Percentiles rank a stretch among this genome's conserved stretches.
Evolutionary conservation across 2,797 vertebrate genomes (phyloP).

Genomic region (Buphagus erythrorhynchus): DNA sequence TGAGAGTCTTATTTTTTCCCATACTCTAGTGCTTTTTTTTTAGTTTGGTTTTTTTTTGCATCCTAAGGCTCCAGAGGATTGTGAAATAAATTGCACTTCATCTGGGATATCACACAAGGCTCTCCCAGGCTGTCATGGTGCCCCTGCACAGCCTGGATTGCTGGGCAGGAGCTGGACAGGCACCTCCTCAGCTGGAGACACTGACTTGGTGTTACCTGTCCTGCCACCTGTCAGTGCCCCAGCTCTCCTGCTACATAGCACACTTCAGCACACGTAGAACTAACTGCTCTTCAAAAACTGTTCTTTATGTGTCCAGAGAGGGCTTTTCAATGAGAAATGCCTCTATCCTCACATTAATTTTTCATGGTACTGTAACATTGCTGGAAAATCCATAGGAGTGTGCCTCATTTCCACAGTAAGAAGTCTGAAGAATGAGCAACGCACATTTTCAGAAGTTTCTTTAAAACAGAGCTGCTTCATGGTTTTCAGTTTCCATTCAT

Average conservation of each 20-base stretch:
- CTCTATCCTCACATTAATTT: not conserved
- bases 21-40: not conserved
- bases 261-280: fast-evolving
- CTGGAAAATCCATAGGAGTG: not conserved
- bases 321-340: not conserved
- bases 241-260: not conserved
- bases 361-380: not conserved
- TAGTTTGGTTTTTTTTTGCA: not conserved
- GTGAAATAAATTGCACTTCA: not conserved
- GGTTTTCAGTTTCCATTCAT: not conserved
- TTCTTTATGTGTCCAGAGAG: not conserved
- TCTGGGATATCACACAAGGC: not conserved
- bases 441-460: not conserved
- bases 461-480: not conserved
- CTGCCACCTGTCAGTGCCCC: not conserved
- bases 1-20: not conserved
- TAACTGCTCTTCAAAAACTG: not conserved
- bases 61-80: not conserved
- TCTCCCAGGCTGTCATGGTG: not conserved
- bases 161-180: not conserved
- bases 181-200: not conserved
- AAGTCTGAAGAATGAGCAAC: not conserved
- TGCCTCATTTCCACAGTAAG: not conserved
- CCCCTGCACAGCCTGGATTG: not conserved
- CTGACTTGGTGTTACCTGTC: not conserved